Conservation (phyloP, 2,888 invertebrate genomes). For the Idaea straminata region DNA sequence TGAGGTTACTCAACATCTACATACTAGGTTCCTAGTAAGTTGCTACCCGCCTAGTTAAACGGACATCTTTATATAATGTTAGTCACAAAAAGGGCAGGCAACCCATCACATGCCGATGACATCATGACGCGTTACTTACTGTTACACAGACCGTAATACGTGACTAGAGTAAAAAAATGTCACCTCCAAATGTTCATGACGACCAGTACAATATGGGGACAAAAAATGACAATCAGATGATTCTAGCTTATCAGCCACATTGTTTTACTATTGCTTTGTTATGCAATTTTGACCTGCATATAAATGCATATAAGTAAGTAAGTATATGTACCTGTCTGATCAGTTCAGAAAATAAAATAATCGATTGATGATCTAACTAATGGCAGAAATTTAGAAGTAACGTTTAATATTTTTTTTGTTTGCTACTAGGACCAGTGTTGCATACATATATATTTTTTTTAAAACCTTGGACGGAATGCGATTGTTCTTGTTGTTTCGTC, state of each 20-base stretch:
- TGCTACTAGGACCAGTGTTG: not conserved
- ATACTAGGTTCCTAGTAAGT: not conserved
- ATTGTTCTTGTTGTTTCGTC: not conserved
- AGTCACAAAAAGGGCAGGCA: conserved; percentile 52
- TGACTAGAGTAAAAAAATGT: conserved; percentile 56
- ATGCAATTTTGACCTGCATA: not conserved
- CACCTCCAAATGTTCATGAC: conserved; percentile 30
- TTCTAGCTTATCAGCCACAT: not conserved
- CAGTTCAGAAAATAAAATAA: not conserved
- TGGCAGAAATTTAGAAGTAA: not conserved
- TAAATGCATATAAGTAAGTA: too few species aligned
- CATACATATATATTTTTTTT: not conserved
- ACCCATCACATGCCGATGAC: conserved; percentile 70
- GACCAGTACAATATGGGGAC: conserved; percentile 21
- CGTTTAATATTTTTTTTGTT: not conserved
- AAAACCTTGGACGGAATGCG: not conserved
- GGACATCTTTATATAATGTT: conserved; percentile 42
- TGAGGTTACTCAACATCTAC: not conserved
- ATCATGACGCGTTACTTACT: conserved; percentile 68
- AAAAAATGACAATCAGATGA: not conserved
- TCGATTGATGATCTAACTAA: not conserved
- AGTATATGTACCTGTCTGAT: not conserved
- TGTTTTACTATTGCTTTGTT: not conserved
- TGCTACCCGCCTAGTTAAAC: not conserved
- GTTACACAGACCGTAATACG: conserved; percentile 63